phyloP scores from a whole-genome alignment of 2,113 vertebrate species.

The Oreochromis aureus region DNA sequence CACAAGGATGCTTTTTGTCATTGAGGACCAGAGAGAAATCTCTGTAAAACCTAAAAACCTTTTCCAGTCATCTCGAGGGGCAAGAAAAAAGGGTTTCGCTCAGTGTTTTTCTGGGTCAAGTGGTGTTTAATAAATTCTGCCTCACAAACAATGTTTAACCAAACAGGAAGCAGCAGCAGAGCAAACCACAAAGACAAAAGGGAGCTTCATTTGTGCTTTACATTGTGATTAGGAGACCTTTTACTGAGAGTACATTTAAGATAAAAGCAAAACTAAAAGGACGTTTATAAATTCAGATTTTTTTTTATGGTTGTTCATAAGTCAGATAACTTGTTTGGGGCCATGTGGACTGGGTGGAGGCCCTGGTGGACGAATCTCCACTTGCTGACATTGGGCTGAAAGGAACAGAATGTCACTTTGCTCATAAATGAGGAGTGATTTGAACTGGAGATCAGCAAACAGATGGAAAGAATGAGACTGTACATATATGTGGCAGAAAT shows the following conservation, averaged over 20 bases:
- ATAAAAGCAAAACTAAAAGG: not conserved
- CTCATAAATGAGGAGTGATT: not conserved
- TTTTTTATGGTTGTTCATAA: not conserved
- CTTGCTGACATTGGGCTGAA: rapidly evolving
- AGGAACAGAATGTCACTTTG: rapidly evolving
- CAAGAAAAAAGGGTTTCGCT: not conserved
- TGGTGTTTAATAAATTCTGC: not conserved
- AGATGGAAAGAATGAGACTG: rapidly evolving
- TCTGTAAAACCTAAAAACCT: not conserved
- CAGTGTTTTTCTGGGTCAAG: not conserved
- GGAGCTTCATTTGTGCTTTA: not conserved
- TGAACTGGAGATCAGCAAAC: not conserved
- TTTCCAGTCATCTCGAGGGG: not conserved
- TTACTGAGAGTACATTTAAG: not conserved
- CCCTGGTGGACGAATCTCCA: rapidly evolving
- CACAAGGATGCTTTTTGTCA: not conserved
- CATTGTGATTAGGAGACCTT: not conserved
- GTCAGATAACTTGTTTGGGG: not conserved
- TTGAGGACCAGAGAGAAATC: not conserved
- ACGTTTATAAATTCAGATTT: rapidly evolving
- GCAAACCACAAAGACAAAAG: not conserved
- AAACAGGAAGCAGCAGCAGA: not conserved
- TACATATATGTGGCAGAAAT: not conserved
- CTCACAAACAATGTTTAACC: not conserved
- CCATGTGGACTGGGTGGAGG: not conserved